Base-by-base conservation (phyloP, 2,888 invertebrate genomes). In the Chrysotoxum bicinctum region DNA sequence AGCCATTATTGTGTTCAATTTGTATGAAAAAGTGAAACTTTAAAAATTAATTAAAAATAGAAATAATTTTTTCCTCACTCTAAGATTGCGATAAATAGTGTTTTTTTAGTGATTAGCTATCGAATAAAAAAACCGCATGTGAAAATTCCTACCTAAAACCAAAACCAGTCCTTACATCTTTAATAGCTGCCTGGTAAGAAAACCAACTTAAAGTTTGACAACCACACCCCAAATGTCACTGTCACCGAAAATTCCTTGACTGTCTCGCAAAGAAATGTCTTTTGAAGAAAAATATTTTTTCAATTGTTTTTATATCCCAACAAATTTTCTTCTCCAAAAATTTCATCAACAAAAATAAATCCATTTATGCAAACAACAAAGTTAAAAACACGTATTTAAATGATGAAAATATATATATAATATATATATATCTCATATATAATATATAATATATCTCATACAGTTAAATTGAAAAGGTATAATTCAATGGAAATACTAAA, bases 271-370 rank as follows among this genome's bases (percentile, higher is more conserved):
- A 16, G 54, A 66, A 73, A 66, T 40, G 58, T 78, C 73, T 66
- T 50, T 56, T 14, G 40, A 40, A 37, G 12, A 73, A 79, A 72
- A 73, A 45, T 60, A 68, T 58, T 19, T 40, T 37, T 45, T 23
- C 3, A 35, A 37, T 14, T n/a, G n/a, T n/a, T n/a, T n/a, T n/a
- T n/a, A n/a, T n/a, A n/a, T 26, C 30, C n/a, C n/a, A n/a, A 30
- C 14, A 7, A 3, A 52, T 6, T 50, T 23, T 37, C 40, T 43
- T 35, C n/a, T 26, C 16, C 7, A 50, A 16, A 40, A 58, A n/a
- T 35, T 58, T 14, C 37, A 40, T 50, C 19, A 52, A 58, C 48
- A 70, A 50, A 37, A 35, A 26, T 1, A 23, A 62, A 62, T 23
- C 48, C 48, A 68, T 37, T 48, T 32, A 14, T 30, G n/a, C 8